These are phyloP conservation scores for Chiroxiphia lanceolata DNA, from an alignment of 2,797 vertebrate species.

Conservation along the genomic window DNA sequence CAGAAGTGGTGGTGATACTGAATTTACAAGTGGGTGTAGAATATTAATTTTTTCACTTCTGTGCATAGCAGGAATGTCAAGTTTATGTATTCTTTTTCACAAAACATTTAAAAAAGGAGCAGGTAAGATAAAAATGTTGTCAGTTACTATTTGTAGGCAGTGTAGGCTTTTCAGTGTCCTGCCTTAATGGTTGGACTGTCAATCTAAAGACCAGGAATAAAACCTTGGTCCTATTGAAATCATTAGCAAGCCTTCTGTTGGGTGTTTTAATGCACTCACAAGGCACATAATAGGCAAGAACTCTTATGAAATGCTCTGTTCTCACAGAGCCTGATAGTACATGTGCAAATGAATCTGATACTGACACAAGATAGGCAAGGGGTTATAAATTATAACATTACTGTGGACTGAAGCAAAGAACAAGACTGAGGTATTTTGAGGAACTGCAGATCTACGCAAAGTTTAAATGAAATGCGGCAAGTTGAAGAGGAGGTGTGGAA, in stretches of 20 bases:
- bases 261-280: background rate
- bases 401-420: constrained; percentile 13
- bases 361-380: background rate
- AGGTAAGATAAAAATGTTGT: background rate
- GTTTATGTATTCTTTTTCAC: background rate
- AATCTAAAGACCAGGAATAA: background rate
- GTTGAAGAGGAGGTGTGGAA: background rate
- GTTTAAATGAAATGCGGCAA: constrained; percentile 26
- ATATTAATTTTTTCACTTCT: background rate
- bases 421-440: constrained; percentile 6
- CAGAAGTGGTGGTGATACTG: background rate
- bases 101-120: background rate
- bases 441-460: background rate
- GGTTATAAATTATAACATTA: background rate
- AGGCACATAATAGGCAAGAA: background rate
- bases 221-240: constrained; percentile 11
- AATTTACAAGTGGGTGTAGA: background rate
- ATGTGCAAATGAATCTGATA: constrained; percentile 5
- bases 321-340: background rate
- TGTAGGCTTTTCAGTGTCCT: background rate
- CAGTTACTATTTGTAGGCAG: background rate
- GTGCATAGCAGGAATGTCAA: background rate
- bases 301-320: background rate
- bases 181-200: background rate
- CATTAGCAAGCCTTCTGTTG: background rate